Conservation (phyloP, 2,113 vertebrate species). For the Eclectus roratus region DNA sequence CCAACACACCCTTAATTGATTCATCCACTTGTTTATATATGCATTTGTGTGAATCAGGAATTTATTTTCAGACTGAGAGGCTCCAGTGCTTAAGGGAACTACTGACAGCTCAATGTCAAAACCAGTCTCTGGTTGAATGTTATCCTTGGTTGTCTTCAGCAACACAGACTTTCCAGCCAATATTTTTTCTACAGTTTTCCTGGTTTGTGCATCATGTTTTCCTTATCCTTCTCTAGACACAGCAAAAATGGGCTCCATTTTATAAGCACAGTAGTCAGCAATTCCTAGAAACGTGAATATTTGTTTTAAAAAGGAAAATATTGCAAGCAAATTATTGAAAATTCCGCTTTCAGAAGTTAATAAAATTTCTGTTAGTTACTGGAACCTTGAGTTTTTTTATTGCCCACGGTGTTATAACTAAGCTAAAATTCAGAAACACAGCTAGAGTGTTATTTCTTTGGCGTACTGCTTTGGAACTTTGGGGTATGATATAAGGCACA, state of each 20-base stretch:
- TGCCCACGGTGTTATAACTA: background rate
- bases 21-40: background rate
- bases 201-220: conserved; percentile 49
- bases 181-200: conserved; percentile 20
- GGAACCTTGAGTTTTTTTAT: background rate
- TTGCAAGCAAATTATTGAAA: background rate
- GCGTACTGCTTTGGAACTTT: conserved; percentile 28
- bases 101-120: conserved; percentile 43
- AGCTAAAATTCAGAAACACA: conserved; percentile 3
- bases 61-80: conserved; percentile 39
- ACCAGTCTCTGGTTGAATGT: conserved; percentile 45
- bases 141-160: conserved; percentile 47
- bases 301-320: conserved; percentile 52
- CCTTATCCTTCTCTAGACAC: conserved; percentile 25
- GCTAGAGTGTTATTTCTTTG: conserved; percentile 37
- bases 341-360: background rate
- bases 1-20: background rate
- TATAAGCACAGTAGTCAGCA: conserved; percentile 34
- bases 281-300: conserved; percentile 34
- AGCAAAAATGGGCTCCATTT: conserved; percentile 28
- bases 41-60: conserved; percentile 11
- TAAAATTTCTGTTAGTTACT: conserved; percentile 24
- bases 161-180: background rate
- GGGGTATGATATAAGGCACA: conserved; percentile 26
- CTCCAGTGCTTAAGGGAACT: conserved; percentile 27